Base-by-base conservation (phyloP, 2,113 vertebrate species). In the Aphyosemion australe region DNA sequence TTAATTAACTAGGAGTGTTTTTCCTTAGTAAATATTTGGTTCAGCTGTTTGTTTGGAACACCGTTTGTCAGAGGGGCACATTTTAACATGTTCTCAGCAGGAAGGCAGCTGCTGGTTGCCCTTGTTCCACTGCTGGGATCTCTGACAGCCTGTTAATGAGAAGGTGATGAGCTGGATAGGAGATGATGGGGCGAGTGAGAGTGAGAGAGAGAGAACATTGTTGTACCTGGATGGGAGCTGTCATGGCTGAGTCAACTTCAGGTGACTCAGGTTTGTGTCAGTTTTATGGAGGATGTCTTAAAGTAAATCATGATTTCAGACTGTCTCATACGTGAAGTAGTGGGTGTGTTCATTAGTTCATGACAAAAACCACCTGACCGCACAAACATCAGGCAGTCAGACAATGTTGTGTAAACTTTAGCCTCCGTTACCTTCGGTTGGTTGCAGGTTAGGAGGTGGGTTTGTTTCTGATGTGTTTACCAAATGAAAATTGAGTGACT, bases 1-100 rank as follows among this genome's bases (percentile, higher is more conserved):
- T 58, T 49, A 3, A 0, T 18, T 60, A 32, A 2, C 74, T 65
- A 65, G 82, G 70, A 49, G 78, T 76, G 69, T 79, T 61, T 42
- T 37, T 41, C 41, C 14, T 8, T 39, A 41, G 69, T 39, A 72
- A 79, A 80, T 81, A 79, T 75, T 84, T 80, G 74, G 37, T 72
- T 83, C 60, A 79, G 76, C 41, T 78, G 56, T 54, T 32, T 60
- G 5, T 49, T 65, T 18, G 5, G 43, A 65, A 79, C 63, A 61
- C 76, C 73, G 9, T 43, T 43, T 45, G 65, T 57, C 15, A 69
- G 68, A 66, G 49, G 75, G 84, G 77, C 84, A 1, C 68, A 87
- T 89, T 90, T 86, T 80, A 89, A 90, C 90, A 89, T 83, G 88
- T 88, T 75, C 75, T 72, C 15, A 41, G 18, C 41, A 54, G 86